phyloP scores from a whole-genome alignment of 2,113 vertebrate species.

The Ranitomeya variabilis region DNA sequence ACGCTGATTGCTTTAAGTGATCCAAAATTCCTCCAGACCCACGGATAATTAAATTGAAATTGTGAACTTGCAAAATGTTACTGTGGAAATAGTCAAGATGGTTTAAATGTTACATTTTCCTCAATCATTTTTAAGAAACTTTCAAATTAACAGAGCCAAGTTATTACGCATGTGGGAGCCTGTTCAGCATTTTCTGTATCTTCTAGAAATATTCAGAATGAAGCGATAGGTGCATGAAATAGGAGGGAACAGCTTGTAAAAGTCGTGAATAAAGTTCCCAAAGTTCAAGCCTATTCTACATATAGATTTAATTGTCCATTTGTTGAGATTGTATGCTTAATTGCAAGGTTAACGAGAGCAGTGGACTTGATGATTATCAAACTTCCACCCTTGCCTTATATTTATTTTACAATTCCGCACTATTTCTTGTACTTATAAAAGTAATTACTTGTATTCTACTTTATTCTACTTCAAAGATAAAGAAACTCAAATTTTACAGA shows the following conservation, averaged over 20 bases:
- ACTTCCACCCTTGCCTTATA: no score
- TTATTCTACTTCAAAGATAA: no score
- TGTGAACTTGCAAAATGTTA: slow-evolving; percentile 1
- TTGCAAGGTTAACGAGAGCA: neutral
- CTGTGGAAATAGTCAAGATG: neutral
- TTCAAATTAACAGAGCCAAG: slow-evolving; percentile 16
- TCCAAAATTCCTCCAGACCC: neutral
- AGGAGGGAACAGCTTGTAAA: slow-evolving; percentile 15
- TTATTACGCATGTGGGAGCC: slow-evolving; percentile 37
- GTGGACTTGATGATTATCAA: neutral
- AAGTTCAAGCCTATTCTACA: neutral
- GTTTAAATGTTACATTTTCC: neutral
- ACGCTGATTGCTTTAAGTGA: neutral
- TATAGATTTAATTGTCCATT: neutral
- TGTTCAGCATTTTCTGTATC: slow-evolving; percentile 23
- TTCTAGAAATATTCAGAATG: neutral
- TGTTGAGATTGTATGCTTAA: neutral
- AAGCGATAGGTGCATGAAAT: neutral
- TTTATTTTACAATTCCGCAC: no score
- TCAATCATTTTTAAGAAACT: slow-evolving; percentile 2
- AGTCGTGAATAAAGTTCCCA: neutral
- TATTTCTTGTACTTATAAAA: no score
- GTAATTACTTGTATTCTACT: no score
- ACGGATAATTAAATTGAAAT: slow-evolving; percentile 2
- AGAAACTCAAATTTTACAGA: no score